A percentile compares a stretch with the other conserved stretches of the same genome.
These are phyloP conservation scores for Hypsopygia costalis DNA, from an alignment of 2,888 invertebrate species.

Conservation along the genomic window DNA sequence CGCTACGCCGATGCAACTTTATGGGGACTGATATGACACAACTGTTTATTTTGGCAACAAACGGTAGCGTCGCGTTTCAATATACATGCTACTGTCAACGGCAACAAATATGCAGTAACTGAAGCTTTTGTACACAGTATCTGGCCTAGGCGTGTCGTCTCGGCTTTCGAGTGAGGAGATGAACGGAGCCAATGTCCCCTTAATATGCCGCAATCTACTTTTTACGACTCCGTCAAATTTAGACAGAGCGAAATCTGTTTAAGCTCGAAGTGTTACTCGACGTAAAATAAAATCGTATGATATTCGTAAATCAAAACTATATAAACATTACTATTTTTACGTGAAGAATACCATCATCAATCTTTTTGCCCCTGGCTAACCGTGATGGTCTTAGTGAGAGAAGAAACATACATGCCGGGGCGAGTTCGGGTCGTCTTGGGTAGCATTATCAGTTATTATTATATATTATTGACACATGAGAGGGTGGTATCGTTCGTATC, in stretches of 20 bases:
- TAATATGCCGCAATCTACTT: neutral
- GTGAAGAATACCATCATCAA: constrained; percentile 13
- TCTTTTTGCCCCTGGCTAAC: constrained; percentile 28
- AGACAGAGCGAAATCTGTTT: neutral
- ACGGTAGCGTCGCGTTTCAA: no score
- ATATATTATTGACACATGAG: no score
- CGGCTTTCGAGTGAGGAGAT: no score
- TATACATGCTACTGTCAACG: no score
- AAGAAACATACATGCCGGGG: constrained; percentile 32
- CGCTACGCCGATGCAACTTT: neutral
- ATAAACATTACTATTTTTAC: constrained; percentile 20
- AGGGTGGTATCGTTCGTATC: no score
- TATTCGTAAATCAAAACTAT: constrained; percentile 37
- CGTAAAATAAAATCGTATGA: constrained; percentile 20
- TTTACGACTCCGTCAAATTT: neutral
- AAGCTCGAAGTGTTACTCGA: neutral
- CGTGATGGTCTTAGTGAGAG: constrained; percentile 29
- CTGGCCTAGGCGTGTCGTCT: no score
- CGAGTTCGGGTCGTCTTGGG: neutral
- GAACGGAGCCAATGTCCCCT: neutral
- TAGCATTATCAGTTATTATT: neutral
- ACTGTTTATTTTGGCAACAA: neutral
- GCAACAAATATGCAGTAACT: no score
- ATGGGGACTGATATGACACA: neutral
- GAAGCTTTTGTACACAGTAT: no score